Evolutionary conservation across 2,113 vertebrate species (phyloP).

Genomic region (Emydocephalus ijimae): DNA sequence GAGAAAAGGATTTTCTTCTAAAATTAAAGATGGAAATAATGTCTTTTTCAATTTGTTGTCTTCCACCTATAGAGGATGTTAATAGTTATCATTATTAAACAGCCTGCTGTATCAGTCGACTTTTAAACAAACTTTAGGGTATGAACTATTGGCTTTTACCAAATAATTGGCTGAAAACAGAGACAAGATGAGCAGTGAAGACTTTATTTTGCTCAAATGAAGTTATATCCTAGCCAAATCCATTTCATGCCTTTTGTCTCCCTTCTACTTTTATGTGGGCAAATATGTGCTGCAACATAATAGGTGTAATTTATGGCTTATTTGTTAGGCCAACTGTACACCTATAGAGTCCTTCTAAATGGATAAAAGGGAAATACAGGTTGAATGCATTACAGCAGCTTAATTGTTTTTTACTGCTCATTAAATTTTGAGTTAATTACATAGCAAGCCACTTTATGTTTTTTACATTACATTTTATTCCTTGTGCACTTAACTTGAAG

Average conservation of each 20-base stretch:
- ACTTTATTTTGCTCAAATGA: background rate
- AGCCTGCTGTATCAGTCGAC: background rate
- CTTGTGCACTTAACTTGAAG: background rate
- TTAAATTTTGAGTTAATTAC: conserved; percentile 70
- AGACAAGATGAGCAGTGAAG: background rate
- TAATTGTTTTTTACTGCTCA: conserved; percentile 71
- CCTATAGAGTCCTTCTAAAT: conserved; percentile 51
- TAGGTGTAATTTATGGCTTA: conserved; percentile 47
- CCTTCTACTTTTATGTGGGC: background rate
- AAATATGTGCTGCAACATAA: conserved; percentile 57
- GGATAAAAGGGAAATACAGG: conserved; percentile 46
- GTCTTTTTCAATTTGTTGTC: background rate
- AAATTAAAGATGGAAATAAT: background rate
- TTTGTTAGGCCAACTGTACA: conserved; percentile 38
- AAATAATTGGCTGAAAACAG: background rate
- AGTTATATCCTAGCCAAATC: background rate
- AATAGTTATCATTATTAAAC: background rate
- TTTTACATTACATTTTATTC: conserved; percentile 26
- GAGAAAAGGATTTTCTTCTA: background rate
- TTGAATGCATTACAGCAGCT: conserved; percentile 55
- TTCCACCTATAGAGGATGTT: background rate
- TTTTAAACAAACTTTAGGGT: background rate
- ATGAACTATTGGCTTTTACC: background rate
- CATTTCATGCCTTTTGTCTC: background rate
- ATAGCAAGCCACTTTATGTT: conserved; percentile 56